Percentiles rank a stretch among this genome's conserved stretches.
phyloP scores from a whole-genome alignment of 2,113 vertebrate genomes.

The Gila orcuttii region DNA sequence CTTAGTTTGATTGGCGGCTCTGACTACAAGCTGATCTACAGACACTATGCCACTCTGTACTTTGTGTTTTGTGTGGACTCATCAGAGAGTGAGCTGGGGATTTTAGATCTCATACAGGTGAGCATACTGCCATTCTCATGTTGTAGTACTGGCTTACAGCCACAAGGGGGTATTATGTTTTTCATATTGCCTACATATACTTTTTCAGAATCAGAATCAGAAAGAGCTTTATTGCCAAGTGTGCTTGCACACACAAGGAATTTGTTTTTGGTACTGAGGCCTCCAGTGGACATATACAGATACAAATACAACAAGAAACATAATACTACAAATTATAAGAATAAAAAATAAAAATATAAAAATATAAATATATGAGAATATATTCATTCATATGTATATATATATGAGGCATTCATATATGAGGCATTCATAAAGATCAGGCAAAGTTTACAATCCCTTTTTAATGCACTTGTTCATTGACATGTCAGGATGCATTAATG shows the following conservation, averaged over 20 bases:
- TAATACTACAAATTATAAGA: no score
- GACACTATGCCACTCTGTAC: conserved; percentile 90
- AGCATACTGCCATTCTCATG: conserved; percentile 4
- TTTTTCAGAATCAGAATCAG: no score
- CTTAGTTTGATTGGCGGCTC: conserved; percentile 89
- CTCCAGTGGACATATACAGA: no score
- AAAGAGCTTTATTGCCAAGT: no score
- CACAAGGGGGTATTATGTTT: not conserved
- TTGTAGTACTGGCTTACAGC: not conserved
- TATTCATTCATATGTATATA: no score
- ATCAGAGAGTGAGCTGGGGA: conserved; percentile 92
- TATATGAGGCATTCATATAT: no score
- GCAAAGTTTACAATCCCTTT: not conserved
- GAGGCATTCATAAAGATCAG: not conserved
- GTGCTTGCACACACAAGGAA: no score
- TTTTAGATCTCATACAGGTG: conserved; percentile 95
- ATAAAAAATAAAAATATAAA: no score
- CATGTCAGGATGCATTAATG: not conserved
- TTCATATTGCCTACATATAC: not conserved
- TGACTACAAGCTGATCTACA: conserved; percentile 92
- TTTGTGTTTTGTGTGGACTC: conserved; percentile 95
- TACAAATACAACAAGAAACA: no score
- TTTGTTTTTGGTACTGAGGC: no score
- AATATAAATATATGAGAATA: no score
- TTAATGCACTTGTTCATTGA: not conserved